Conservation (phyloP, 2,797 vertebrate genomes). For the Sebastes glaucus region DNA sequence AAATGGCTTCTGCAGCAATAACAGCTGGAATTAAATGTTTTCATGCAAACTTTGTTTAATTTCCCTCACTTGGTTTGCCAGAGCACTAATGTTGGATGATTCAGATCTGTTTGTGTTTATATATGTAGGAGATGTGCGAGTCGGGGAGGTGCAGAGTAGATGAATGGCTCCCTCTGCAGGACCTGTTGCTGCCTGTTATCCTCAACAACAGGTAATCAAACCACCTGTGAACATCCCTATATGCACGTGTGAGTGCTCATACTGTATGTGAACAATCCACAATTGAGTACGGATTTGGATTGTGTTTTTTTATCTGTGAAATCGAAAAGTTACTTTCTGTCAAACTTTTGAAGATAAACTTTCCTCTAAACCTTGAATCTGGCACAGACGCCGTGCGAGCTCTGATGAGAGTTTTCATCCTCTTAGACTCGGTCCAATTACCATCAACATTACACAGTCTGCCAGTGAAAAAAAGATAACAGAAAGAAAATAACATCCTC, state of each 20-base stretch:
- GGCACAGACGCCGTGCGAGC: slow-evolving; percentile 49
- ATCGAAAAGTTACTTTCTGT: slow-evolving; percentile 61
- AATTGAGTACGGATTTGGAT: background rate
- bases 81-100: background rate
- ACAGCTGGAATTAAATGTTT: background rate
- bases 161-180: slow-evolving; percentile 78
- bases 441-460: slow-evolving; percentile 66
- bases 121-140: slow-evolving; percentile 84
- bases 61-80: background rate
- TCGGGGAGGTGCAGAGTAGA: slow-evolving; percentile 72
- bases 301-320: slow-evolving; percentile 51
- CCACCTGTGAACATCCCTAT: slow-evolving; percentile 5
- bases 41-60: background rate
- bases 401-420: slow-evolving; percentile 68
- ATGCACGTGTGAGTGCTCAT: background rate
- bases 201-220: slow-evolving; percentile 80
- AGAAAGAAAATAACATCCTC: slow-evolving; percentile 58
- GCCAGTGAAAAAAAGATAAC: slow-evolving; percentile 64
- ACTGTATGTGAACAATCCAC: slow-evolving; percentile 12
- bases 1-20: background rate
- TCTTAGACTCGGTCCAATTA: slow-evolving; percentile 74
- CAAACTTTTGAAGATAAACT: slow-evolving; percentile 57
- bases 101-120: background rate
- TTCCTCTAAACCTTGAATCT: slow-evolving; percentile 63
- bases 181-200: slow-evolving; percentile 86